Percentiles rank a stretch among this genome's conserved stretches.
Evolutionary conservation across 30 jellyfish, hydroid and myxozoan genomes (phyloP).

Genomic region (Rhopilema esculentum): DNA sequence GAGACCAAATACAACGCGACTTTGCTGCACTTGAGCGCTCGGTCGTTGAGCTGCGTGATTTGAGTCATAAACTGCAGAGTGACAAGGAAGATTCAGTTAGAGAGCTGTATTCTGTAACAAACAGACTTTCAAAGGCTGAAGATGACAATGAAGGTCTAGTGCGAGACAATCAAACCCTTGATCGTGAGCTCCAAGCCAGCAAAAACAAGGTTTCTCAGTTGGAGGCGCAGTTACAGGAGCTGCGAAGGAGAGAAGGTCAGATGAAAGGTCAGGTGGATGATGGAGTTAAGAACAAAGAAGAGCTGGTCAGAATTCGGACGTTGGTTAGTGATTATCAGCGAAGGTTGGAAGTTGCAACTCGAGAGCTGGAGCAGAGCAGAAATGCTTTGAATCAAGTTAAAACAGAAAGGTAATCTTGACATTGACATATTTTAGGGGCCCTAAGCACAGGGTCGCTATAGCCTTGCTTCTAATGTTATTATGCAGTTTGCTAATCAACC

Average conservation of each 20-base stretch:
- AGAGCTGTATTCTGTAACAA: constrained; percentile 78
- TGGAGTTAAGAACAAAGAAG: constrained; percentile 94
- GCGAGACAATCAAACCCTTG: constrained; percentile 86
- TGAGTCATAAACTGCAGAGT: constrained; percentile 87
- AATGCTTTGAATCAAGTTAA: constrained; percentile 59
- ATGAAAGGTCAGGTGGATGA: constrained; percentile 94
- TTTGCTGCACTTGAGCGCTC: constrained; percentile 77
- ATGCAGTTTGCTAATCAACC: too few relatives aligned
- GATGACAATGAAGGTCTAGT: constrained; percentile 82
- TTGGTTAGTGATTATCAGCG: constrained; percentile 84
- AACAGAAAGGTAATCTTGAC: constrained; percentile 50
- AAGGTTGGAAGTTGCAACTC: constrained; percentile 72
- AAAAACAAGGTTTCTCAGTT: constrained; percentile 67
- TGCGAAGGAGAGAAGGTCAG: constrained; percentile 84
- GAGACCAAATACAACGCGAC: constrained; percentile 86
- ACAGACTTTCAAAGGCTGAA: constrained; percentile 80
- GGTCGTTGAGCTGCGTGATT: constrained; percentile 85
- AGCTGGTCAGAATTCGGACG: constrained; percentile 79
- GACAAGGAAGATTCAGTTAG: constrained; percentile 92
- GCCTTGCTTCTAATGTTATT: too few relatives aligned
- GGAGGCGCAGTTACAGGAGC: constrained; percentile 84
- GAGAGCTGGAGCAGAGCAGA: constrained; percentile 86
- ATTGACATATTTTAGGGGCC: too few relatives aligned
- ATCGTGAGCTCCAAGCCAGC: constrained; percentile 78
- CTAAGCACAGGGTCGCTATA: too few relatives aligned